phyloP scores from a whole-genome alignment of 2,888 invertebrate species.

The Yponomeuta plumbellus region DNA sequence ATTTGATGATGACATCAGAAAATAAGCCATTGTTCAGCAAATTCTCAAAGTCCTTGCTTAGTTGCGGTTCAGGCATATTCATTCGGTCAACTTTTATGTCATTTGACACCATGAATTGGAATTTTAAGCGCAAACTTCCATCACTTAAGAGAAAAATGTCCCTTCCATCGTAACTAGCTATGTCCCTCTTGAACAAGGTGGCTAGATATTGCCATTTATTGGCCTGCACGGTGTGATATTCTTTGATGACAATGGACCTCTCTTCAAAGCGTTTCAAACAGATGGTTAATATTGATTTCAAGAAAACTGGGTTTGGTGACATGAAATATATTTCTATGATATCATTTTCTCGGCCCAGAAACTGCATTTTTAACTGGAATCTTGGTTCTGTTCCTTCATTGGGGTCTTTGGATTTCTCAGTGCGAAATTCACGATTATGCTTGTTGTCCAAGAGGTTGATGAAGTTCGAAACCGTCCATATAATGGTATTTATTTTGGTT shows the following conservation, averaged over 20 bases:
- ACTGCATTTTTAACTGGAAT: conserved; percentile 64
- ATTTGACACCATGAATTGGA: conserved; percentile 61
- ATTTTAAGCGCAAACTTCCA: conserved; percentile 59
- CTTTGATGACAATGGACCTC: conserved; percentile 59
- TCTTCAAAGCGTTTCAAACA: conserved; percentile 63
- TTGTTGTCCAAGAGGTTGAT: conserved; percentile 52
- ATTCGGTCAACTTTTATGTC: conserved; percentile 54
- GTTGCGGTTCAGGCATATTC: conserved; percentile 48
- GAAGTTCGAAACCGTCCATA: conserved; percentile 63
- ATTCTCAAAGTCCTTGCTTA: conserved; percentile 61
- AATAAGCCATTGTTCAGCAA: conserved; percentile 54
- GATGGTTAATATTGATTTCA: conserved; percentile 58
- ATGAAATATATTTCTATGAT: conserved; percentile 63
- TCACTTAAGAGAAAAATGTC: conserved; percentile 55
- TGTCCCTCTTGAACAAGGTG: conserved; percentile 58
- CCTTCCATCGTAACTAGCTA: conserved; percentile 48
- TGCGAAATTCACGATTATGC: conserved; percentile 51
- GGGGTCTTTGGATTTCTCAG: conserved; percentile 45
- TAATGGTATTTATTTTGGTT: conserved; percentile 59
- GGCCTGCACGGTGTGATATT: conserved; percentile 59
- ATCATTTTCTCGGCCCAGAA: conserved; percentile 59
- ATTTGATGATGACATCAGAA: conserved; percentile 63
- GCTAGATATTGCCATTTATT: conserved; percentile 68
- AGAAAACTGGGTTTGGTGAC: conserved; percentile 54
- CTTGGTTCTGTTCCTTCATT: conserved; percentile 36